phyloP scores from a whole-genome alignment of 2,888 invertebrate genomes.

The Theretra japonica region DNA sequence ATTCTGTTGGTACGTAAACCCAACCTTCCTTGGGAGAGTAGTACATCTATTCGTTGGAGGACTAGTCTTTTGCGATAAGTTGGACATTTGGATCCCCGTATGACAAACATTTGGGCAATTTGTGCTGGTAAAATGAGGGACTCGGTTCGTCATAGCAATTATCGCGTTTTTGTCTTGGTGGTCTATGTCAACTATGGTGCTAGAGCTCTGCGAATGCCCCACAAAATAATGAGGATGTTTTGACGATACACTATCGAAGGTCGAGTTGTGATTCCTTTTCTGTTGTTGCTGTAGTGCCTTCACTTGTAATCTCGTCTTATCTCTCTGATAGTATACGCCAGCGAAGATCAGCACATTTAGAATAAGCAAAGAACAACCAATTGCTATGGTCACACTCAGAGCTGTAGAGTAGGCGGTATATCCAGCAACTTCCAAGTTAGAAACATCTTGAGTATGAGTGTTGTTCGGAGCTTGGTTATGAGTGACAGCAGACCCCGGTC shows the following conservation, averaged over 20 bases:
- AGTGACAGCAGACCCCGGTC: slow-evolving; percentile 80
- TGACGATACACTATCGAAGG: slow-evolving; percentile 84
- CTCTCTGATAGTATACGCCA: slow-evolving; percentile 92
- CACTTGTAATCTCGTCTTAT: slow-evolving; percentile 91
- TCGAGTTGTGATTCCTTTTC: slow-evolving; percentile 85
- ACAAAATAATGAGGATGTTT: slow-evolving; percentile 92
- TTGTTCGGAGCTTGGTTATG: slow-evolving; percentile 81
- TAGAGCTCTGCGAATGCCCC: slow-evolving; percentile 91
- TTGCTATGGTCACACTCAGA: slow-evolving; percentile 91
- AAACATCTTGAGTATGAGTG: slow-evolving; percentile 89
- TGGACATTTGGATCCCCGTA: slow-evolving; percentile 85
- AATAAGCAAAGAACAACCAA: slow-evolving; percentile 92
- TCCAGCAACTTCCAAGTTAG: slow-evolving; percentile 92
- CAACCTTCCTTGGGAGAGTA: slow-evolving; percentile 79
- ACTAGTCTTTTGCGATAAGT: slow-evolving; percentile 74
- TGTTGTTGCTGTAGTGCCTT: slow-evolving; percentile 90
- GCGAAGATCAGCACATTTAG: slow-evolving; percentile 93
- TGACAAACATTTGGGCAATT: slow-evolving; percentile 85
- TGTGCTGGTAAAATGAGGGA: slow-evolving; percentile 77
- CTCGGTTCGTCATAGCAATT: slow-evolving; percentile 80
- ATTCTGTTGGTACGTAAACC: slow-evolving; percentile 76
- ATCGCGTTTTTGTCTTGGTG: slow-evolving; percentile 87
- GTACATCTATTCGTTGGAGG: slow-evolving; percentile 78
- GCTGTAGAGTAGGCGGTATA: slow-evolving; percentile 91
- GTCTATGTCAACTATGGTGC: slow-evolving; percentile 93